A percentile compares a stretch with the other conserved stretches of the same genome.
phyloP scores from a whole-genome alignment of 2,113 vertebrate species.

The Caranx melampygus region DNA sequence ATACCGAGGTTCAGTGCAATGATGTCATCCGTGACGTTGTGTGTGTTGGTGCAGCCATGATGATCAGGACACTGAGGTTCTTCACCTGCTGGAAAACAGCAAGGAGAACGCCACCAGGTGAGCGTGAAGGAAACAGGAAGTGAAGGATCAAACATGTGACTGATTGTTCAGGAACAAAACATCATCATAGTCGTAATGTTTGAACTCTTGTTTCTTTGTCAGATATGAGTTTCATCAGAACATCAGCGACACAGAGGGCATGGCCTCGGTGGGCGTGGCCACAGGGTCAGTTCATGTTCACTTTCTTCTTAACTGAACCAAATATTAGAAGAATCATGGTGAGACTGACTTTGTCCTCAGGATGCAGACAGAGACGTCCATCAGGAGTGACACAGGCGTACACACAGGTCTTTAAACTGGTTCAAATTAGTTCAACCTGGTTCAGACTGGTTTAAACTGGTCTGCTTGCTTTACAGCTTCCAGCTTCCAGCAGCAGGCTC shows the following conservation, averaged over 20 bases:
- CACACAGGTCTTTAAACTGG: too few species aligned
- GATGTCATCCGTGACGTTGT: too few species aligned
- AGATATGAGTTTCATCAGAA: not conserved
- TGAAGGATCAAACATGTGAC: too few species aligned
- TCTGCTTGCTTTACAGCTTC: too few species aligned
- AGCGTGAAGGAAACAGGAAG: not conserved
- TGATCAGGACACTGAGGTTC: fast-evolving
- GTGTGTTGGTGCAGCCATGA: not conserved
- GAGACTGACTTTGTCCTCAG: not conserved
- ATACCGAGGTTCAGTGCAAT: not conserved
- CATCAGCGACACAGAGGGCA: not conserved
- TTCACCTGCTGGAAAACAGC: not conserved
- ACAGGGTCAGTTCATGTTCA: not conserved
- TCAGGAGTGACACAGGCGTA: too few species aligned
- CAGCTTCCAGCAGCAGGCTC: too few species aligned
- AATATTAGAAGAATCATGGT: too few species aligned
- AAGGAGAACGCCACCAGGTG: constrained; percentile 16
- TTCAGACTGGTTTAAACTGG: not conserved
- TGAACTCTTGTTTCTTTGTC: too few species aligned
- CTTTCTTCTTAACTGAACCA: too few species aligned
- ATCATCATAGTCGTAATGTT: too few species aligned
- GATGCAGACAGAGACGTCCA: too few species aligned
- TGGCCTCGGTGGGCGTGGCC: not conserved
- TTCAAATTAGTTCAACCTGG: not conserved
- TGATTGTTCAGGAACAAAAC: too few species aligned